A percentile compares a stretch with the other conserved stretches of the same genome.
phyloP scores from a whole-genome alignment of 2,888 invertebrate genomes.

The Parnassius glacialis region DNA sequence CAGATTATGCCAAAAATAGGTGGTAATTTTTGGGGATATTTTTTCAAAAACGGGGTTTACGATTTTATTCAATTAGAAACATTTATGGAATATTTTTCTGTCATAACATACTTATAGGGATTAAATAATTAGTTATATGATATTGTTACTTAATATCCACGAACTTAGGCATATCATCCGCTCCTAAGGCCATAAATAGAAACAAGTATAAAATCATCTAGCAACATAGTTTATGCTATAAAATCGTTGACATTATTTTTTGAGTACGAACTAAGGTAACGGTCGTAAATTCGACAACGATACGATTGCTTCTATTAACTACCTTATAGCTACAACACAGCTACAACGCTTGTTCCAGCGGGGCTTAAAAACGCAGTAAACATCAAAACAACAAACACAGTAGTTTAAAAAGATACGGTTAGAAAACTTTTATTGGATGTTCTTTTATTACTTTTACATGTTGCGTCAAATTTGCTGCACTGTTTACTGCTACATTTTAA shows the following conservation, averaged over 20 bases:
- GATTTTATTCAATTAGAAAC: too few species aligned
- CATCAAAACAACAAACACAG: conserved; percentile 28
- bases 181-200: too few species aligned
- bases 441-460: conserved; percentile 11
- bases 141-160: too few species aligned
- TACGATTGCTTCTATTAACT: conserved; percentile 21
- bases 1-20: too few species aligned
- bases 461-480: conserved; percentile 1
- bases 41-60: too few species aligned
- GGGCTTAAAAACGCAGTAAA: conserved; percentile 22
- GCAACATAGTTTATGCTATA: too few species aligned
- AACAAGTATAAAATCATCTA: too few species aligned
- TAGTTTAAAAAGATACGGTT: conserved; percentile 22
- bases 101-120: too few species aligned
- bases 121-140: too few species aligned
- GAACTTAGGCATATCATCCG: too few species aligned
- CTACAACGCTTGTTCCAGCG: conserved; percentile 5
- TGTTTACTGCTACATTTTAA: background rate
- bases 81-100: too few species aligned
- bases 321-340: background rate
- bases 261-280: background rate
- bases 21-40: too few species aligned
- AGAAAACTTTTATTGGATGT: conserved; percentile 5
- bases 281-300: conserved; percentile 19
- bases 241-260: background rate